Base-by-base conservation (phyloP, 2,797 vertebrate species). In the Acestrorhynchus altus region DNA sequence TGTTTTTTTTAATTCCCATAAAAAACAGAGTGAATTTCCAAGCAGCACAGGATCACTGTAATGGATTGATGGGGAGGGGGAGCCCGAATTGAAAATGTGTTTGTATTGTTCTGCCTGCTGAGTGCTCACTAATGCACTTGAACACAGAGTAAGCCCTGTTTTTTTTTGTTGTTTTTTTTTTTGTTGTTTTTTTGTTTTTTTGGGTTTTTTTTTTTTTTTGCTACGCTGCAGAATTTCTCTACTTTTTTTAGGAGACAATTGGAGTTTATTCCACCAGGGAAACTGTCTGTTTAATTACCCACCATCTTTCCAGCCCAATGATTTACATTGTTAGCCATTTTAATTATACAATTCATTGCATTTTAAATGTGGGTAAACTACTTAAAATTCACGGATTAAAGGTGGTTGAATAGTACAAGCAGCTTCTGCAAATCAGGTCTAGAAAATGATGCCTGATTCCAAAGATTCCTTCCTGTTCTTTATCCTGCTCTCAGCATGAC, bases 291-390 rank as follows among this genome's bases (percentile, higher is more conserved):
- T 92, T 94, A 94, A 94, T 95, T 95, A 93, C 92, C 90, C 47
- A 83, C 91, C 89, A 90, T 91, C 94, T 94, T 92, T 92, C 87
- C 90, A 87, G 91, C 87, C 90, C 88, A 94, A 89, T 96, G 95
- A 96, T 96, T 96, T 95, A 94, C 93, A 90, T 94, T 87, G 89
- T 90, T 90, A 88, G 91, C 89, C 90, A 83, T 90, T 95, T 94
- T 95, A 96, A 96, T 96, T 95, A 94, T 88, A 94, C 93, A 94
- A 95, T 92, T 91, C 93, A 91, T 91, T 95, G 94, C 94, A 94
- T 95, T 95, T 94, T 94, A 95, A 97, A 94, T 92, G 91, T 92
- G 90, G 79, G 94, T 91, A 92, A 94, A 93, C 93, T 89, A 91
- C 92, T 95, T 95, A 90, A 92, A 94, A 97, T 94, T 90, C 91